These are phyloP conservation scores for Porites lutea DNA, from an alignment of 64 coral and sea anemone species.

Conservation along the genomic window DNA sequence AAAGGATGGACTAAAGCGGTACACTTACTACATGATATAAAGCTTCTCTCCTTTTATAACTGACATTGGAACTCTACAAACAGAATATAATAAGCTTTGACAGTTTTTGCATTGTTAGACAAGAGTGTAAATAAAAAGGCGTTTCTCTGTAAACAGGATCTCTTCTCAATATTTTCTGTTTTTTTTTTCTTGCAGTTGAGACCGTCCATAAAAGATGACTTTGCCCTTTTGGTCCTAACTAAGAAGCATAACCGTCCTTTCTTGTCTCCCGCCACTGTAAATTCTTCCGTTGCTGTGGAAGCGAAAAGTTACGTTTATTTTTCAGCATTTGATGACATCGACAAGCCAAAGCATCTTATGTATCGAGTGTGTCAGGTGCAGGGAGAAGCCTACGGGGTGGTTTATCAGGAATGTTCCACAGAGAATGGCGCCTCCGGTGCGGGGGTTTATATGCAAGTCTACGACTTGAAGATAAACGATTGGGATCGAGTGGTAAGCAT, in stretches of 20 bases:
- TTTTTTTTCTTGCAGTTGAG: background rate
- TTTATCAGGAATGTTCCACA: slow-evolving; percentile 14
- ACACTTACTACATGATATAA: background rate
- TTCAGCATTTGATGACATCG: slow-evolving; percentile 1
- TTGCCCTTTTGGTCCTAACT: background rate
- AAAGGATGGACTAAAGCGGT: background rate
- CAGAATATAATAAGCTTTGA: too few relatives aligned
- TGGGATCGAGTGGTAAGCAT: slow-evolving; percentile 17
- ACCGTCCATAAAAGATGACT: slow-evolving; percentile 8
- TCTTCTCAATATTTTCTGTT: background rate
- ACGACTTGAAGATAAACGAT: background rate
- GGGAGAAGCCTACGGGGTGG: background rate
- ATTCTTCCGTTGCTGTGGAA: background rate
- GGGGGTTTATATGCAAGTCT: slow-evolving; percentile 3
- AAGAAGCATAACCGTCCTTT: background rate
- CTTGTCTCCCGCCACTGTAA: background rate
- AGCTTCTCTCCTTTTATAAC: too few relatives aligned
- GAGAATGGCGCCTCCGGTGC: background rate
- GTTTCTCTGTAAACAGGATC: too few relatives aligned
- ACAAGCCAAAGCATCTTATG: background rate
- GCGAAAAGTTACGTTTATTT: background rate
- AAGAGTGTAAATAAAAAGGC: too few relatives aligned
- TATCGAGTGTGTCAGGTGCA: background rate
- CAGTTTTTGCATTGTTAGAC: too few relatives aligned
- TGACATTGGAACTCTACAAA: too few relatives aligned